Base-by-base conservation (phyloP, 2,888 invertebrate genomes). In the Ormyrus nitidulus region DNA sequence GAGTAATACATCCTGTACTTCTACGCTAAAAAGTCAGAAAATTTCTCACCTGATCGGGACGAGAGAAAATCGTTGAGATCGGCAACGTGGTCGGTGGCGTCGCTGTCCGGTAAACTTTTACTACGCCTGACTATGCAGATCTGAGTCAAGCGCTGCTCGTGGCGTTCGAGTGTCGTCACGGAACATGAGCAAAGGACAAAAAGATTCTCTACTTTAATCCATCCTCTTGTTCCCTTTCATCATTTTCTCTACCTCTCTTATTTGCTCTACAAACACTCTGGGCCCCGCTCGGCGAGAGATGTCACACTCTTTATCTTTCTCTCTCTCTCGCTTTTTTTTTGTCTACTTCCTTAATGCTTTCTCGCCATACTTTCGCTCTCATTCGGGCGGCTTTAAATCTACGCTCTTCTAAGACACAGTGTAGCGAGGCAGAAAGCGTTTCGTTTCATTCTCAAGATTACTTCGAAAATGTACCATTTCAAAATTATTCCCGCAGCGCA, bases 51-150 rank as follows among this genome's bases (percentile, higher is more conserved):
- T 85, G 86, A 86, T 86, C 87, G 85, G 53, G 87, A 86, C n/a
- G 87, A 87, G 68, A 88, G 84, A 73, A 88, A 83, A 75, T 88
- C 88, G 77, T 88, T 86, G 77, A 88, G 83, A 58, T 87, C 86
- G 73, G 85, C 85, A 5, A 83, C 85, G 85, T 80, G 78, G 58
- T 81, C 76, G 51, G 85, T 86, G 59, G 86, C 87, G 62, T 88
- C 88, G 81, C 84, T 86, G 81, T 87, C 88, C 59, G 88, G 88
- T 66, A 88, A 85, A 81, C 88, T 88, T 82, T 84, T 85, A 82
- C 88, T 88, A 69, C 88, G 86, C 79, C 86, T 86, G 64, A 88
- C 86, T 81, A 86, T 86, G 81, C 87, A 86, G 82, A 87, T 86
- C 79, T 87, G 85, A 53, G 87, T 85, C 82, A 86, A 85, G 82